Percentiles rank a stretch among this genome's conserved stretches.
Conservation (phyloP, 2,113 vertebrate genomes). For the Lamprologus lemairii region DNA sequence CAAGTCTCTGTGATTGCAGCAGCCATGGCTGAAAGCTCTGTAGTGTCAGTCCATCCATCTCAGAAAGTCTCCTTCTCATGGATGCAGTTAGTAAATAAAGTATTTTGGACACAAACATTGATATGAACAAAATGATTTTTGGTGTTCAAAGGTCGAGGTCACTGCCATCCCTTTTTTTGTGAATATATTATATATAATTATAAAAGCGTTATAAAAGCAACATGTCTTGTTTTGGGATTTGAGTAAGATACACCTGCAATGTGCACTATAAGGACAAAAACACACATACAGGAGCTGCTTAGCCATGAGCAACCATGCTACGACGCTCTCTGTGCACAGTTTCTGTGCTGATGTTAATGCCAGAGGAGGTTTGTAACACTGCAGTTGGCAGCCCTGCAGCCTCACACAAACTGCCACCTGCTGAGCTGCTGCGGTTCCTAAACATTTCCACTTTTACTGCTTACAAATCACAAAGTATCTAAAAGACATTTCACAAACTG, state of each 20-base stretch:
- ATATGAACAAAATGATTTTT: rapidly evolving
- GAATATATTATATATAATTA: background rate
- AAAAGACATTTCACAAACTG: background rate
- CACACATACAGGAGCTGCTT: background rate
- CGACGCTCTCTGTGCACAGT: background rate
- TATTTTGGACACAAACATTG: background rate
- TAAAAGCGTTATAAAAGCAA: background rate
- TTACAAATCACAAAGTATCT: background rate
- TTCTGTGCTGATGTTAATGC: background rate
- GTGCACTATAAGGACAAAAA: background rate
- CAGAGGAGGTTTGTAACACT: background rate
- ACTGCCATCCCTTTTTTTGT: background rate
- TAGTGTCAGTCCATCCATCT: background rate
- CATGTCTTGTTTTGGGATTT: background rate
- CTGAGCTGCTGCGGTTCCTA: background rate
- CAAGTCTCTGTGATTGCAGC: background rate
- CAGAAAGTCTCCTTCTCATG: background rate
- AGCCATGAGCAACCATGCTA: background rate
- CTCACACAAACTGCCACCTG: background rate
- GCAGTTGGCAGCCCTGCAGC: background rate
- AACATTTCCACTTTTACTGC: background rate
- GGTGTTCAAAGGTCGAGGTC: background rate
- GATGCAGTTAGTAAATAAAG: background rate
- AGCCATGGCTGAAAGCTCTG: background rate
- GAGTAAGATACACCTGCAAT: rapidly evolving